Conservation (phyloP, 2,888 invertebrate species). For the Poecilobothrus nobilitatus region DNA sequence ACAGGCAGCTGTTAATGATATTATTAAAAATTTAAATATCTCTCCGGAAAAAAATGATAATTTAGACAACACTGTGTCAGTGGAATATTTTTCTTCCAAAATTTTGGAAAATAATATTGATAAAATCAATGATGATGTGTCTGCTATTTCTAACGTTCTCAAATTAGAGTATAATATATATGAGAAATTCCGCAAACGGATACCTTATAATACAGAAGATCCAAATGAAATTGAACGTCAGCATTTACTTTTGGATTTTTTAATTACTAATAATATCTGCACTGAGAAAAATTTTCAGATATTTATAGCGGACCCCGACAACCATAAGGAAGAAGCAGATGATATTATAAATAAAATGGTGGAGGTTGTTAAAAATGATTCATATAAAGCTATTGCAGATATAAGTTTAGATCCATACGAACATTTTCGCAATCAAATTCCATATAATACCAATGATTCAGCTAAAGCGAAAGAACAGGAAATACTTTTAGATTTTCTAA, state of each 20-base stretch:
- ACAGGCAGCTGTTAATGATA: constrained; percentile 39
- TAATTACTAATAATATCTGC: constrained; percentile 40
- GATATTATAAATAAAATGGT: constrained; percentile 35
- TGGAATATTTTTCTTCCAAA: too few species aligned
- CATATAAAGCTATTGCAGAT: constrained; percentile 10
- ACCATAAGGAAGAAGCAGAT: constrained; percentile 37
- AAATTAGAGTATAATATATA: constrained; percentile 9
- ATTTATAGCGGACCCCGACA: constrained; percentile 40
- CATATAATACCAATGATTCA: constrained; percentile 29
- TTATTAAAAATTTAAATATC: constrained; percentile 35
- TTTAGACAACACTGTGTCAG: too few species aligned
- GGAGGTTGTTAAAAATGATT: constrained; percentile 28
- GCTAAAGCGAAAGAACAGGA: constrained; percentile 26
- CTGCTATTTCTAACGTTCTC: constrained; percentile 16
- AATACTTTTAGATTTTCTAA: constrained; percentile 28
- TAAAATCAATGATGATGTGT: constrained; percentile 18
- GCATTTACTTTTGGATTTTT: constrained; percentile 36
- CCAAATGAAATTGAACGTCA: constrained; percentile 37
- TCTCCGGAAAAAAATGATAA: constrained; percentile 23
- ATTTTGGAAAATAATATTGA: constrained; percentile 12
- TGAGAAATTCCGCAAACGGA: constrained; percentile 30
- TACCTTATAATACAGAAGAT: constrained; percentile 38
- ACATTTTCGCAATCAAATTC: constrained; percentile 26
- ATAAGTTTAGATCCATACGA: constrained; percentile 14
- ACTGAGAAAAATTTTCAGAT: constrained; percentile 39